Percentiles rank a stretch among this genome's conserved stretches.
Evolutionary conservation across 2,797 vertebrate genomes (phyloP).

Genomic region (Echiichthys vipera): DNA sequence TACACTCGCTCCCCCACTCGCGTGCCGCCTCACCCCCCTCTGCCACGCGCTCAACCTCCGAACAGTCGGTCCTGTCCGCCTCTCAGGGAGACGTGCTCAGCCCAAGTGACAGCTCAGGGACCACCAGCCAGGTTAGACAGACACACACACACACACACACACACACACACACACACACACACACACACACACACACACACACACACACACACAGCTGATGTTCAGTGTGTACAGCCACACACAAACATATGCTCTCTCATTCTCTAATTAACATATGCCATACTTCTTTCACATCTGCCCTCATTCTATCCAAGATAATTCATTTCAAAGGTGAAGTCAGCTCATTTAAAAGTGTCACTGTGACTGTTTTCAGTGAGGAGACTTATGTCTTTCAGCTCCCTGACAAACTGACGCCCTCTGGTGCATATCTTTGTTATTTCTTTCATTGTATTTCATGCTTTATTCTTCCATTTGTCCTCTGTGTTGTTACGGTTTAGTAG

Average conservation of each 20-base stretch:
- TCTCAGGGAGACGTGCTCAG: slow-evolving; percentile 89
- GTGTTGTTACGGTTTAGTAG: background rate
- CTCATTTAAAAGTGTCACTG: slow-evolving; percentile 39
- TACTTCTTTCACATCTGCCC: slow-evolving; percentile 59
- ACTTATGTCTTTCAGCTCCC: slow-evolving; percentile 14
- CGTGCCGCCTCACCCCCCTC: slow-evolving; percentile 86
- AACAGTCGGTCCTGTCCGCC: slow-evolving; percentile 85
- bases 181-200: too few species aligned
- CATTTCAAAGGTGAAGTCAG: slow-evolving; percentile 56
- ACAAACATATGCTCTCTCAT: slow-evolving; percentile 11
- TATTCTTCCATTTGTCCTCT: background rate
- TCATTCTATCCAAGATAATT: slow-evolving; percentile 68
- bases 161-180: too few species aligned
- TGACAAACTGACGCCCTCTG: slow-evolving; percentile 26
- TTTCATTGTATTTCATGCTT: slow-evolving; percentile 5
- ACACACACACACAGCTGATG: slow-evolving; percentile 1
- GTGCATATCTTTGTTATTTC: background rate
- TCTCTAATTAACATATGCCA: slow-evolving; percentile 48
- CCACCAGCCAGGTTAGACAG: slow-evolving; percentile 82
- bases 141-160: too few species aligned
- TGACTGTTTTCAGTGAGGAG: slow-evolving; percentile 20
- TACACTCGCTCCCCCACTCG: slow-evolving; percentile 84
- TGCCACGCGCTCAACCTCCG: slow-evolving; percentile 81
- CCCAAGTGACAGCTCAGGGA: slow-evolving; percentile 88
- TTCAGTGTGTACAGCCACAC: background rate